These are phyloP conservation scores for Hylaeus anthracinus DNA, from an alignment of 1,140 invertebrate species.

Conservation along the genomic window DNA sequence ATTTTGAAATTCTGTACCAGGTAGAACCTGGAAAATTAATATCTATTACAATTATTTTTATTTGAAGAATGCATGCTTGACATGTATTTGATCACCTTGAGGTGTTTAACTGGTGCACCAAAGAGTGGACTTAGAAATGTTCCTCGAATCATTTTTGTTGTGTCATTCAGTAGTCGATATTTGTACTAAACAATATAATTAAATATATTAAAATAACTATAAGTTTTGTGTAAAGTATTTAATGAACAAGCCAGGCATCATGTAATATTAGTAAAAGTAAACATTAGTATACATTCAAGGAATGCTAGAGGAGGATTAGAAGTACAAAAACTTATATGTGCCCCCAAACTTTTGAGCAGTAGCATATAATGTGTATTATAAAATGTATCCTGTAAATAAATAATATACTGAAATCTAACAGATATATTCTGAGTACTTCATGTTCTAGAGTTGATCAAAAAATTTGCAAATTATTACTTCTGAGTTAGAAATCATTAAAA, in stretches of 20 bases:
- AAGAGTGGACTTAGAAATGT: constrained; percentile 86
- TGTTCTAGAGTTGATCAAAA: neutral
- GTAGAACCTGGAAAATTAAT: constrained; percentile 62
- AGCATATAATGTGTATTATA: neutral
- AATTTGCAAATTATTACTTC: constrained; percentile 72
- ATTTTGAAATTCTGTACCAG: constrained; percentile 61
- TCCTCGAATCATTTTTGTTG: constrained; percentile 83
- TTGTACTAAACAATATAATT: constrained; percentile 82
- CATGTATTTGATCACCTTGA: constrained; percentile 76
- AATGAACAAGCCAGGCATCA: too few species aligned
- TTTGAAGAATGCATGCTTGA: neutral
- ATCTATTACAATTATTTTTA: neutral
- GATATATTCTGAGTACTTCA: neutral
- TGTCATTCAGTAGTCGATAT: constrained; percentile 85
- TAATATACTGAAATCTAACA: neutral
- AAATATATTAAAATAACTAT: neutral
- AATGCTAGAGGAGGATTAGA: too few species aligned
- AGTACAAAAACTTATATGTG: too few species aligned
- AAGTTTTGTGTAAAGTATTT: too few species aligned
- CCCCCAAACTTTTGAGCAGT: too few species aligned
- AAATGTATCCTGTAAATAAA: neutral
- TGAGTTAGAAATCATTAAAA: constrained; percentile 79
- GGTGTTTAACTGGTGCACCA: constrained; percentile 82
- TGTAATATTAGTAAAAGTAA: too few species aligned
- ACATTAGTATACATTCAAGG: too few species aligned